Evolutionary conservation across 2,888 invertebrate species (phyloP).

Genomic region (Eupithecia abbreviata): DNA sequence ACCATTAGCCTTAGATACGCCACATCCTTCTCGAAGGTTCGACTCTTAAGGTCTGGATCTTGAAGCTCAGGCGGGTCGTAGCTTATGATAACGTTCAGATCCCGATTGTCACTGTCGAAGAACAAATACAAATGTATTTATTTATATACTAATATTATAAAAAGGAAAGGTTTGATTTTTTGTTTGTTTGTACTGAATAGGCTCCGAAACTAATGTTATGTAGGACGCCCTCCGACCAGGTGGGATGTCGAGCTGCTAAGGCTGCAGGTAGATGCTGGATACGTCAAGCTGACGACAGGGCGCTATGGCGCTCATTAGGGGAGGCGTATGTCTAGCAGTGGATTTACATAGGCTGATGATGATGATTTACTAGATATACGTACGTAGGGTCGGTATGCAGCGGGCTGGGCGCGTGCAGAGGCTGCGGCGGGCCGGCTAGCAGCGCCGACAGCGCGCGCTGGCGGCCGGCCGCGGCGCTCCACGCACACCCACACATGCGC

Average conservation of each 20-base stretch:
- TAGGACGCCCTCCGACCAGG: no score
- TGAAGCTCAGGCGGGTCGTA: constrained; percentile 86
- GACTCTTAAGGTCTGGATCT: constrained; percentile 61
- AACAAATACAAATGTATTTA: neutral
- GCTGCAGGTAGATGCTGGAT: no score
- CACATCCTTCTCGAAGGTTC: constrained; percentile 69
- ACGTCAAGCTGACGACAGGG: no score
- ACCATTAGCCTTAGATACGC: constrained; percentile 67
- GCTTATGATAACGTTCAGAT: constrained; percentile 87
- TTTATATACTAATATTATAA: no score
- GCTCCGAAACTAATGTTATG: no score
- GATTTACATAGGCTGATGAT: no score
- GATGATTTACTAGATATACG: constrained; percentile 9
- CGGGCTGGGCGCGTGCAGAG: constrained; percentile 52
- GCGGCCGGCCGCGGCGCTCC: constrained; percentile 87
- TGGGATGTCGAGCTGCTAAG: no score
- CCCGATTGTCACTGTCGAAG: constrained; percentile 87
- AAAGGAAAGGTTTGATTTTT: no score
- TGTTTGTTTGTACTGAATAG: no score
- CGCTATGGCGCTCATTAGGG: no score
- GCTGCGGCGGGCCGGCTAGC: constrained; percentile 63
- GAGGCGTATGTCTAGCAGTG: no score
- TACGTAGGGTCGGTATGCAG: constrained; percentile 21
- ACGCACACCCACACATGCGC: constrained; percentile 91
- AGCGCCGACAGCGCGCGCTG: constrained; percentile 89